Base-by-base conservation (phyloP, 2,797 vertebrate species). In the Artibeus lituratus region DNA sequence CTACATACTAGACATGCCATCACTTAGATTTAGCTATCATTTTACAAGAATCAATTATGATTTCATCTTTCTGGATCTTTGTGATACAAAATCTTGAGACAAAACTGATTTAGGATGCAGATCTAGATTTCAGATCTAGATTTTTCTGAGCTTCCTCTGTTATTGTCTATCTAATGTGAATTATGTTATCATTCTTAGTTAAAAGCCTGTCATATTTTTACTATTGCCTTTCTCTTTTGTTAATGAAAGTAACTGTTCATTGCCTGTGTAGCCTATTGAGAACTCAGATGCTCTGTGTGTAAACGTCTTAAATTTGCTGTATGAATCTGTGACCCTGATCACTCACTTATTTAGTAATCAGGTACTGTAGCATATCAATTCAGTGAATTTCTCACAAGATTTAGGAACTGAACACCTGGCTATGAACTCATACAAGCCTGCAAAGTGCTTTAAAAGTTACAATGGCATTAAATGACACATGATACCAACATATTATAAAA, bases 121-220 rank as follows among this genome's bases (percentile, higher is more conserved):
- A n/a, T n/a, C n/a, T n/a, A n/a, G n/a, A n/a, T n/a, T n/a, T n/a
- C n/a, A n/a, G 10, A 51, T 55, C 49, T 19, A 35, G 24, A 47
- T 70, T 77, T 96, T 96, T 81, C 72, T 82, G 82, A 32, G 73
- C 42, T 90, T 85, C 90, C 39, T 86, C 47, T 91, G 59, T 22
- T 81, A 37, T 67, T 51, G 2, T 72, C n/a, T 92, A 26, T 76
- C n/a, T 87, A 35, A 80, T 76, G 69, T 37, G 74, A 83, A 5
- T 76, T 37, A 62, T 10, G 16, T 57, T 65, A 16, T 44, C n/a
- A 24, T 51, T 86, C 22, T 88, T 72, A 51, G 55, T 83, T 80
- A 51, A 86, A 87, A 86, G n/a, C 15, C 53, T 77, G 87, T 11
- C 9, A 1, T 59, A 12, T 80, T 95, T 93, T 37, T 72, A 57